Percentiles rank a stretch among this genome's conserved stretches.
Conservation (phyloP, 64 coral and sea anemone species). For the Catalaphyllia jardinei region DNA sequence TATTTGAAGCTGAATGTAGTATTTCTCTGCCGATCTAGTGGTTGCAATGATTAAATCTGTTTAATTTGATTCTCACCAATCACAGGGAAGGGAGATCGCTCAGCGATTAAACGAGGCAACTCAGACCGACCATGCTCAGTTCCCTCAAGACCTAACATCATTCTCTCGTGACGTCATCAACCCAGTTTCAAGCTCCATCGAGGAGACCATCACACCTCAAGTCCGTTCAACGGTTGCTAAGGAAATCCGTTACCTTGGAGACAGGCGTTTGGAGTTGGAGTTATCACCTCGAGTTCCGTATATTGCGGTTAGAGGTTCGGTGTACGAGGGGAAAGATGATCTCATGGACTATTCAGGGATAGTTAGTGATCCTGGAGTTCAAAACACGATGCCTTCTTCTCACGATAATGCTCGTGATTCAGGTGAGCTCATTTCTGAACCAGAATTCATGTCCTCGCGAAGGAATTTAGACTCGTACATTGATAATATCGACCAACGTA, state of each 20-base stretch:
- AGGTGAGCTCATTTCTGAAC: slow-evolving; percentile 32
- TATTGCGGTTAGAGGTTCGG: neutral
- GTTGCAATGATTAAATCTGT: neutral
- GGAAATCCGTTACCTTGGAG: slow-evolving; percentile 22
- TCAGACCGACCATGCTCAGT: slow-evolving; percentile 2
- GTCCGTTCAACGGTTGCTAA: slow-evolving; percentile 19
- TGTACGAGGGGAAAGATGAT: slow-evolving; percentile 13
- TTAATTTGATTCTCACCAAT: neutral
- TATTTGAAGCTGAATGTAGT: too few species aligned
- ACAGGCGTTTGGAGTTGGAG: neutral
- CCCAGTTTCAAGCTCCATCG: neutral
- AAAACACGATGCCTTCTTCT: neutral
- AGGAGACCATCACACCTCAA: slow-evolving; percentile 18
- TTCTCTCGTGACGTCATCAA: neutral
- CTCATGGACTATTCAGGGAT: neutral
- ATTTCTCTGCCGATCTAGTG: neutral
- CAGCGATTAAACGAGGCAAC: slow-evolving; percentile 15
- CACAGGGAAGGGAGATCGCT: slow-evolving; percentile 4
- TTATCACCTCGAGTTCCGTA: neutral
- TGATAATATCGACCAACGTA: slow-evolving; percentile 52
- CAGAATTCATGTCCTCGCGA: slow-evolving; percentile 28
- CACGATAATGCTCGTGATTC: neutral
- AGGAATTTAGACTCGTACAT: slow-evolving; percentile 17
- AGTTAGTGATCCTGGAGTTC: neutral
- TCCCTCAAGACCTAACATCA: neutral